Conservation (phyloP, 1,140 invertebrate genomes). For the Drosophila pruinosa region DNA sequence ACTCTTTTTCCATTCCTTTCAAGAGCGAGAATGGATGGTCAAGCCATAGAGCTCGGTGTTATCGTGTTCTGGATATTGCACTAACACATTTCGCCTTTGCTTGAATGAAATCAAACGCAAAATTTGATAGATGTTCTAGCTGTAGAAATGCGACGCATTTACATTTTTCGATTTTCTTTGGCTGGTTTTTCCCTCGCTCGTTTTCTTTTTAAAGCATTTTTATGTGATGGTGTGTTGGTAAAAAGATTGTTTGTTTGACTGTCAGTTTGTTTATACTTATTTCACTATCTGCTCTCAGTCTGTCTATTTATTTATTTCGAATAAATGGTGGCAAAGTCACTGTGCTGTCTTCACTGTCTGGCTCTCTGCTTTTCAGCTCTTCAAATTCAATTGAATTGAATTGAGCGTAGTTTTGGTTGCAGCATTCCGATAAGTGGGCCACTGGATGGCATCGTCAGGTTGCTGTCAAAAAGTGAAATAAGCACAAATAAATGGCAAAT, state of each 20-base stretch:
- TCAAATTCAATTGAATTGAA: conserved; percentile 67
- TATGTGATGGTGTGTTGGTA: conserved; percentile 31
- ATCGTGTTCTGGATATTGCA: conserved; percentile 40
- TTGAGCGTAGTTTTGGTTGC: conserved; percentile 52
- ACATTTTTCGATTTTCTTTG: conserved; percentile 55
- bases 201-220: conserved; percentile 51
- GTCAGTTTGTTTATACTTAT: conserved; percentile 59
- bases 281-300: conserved; percentile 41
- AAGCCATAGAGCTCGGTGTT: conserved; percentile 32
- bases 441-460: neutral
- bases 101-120: conserved; percentile 48
- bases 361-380: conserved; percentile 20
- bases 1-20: neutral
- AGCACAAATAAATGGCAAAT: conserved; percentile 22
- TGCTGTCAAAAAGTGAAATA: neutral
- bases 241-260: conserved; percentile 60
- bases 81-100: conserved; percentile 28
- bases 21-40: conserved; percentile 9
- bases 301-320: conserved; percentile 69
- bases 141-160: conserved; percentile 69
- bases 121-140: conserved; percentile 71
- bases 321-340: conserved; percentile 55
- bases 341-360: conserved; percentile 10
- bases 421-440: conserved; percentile 38
- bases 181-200: conserved; percentile 1